These are phyloP conservation scores for Enteromius thamalakanensis DNA, from an alignment of 2,797 vertebrate genomes.

Conservation along the genomic window DNA sequence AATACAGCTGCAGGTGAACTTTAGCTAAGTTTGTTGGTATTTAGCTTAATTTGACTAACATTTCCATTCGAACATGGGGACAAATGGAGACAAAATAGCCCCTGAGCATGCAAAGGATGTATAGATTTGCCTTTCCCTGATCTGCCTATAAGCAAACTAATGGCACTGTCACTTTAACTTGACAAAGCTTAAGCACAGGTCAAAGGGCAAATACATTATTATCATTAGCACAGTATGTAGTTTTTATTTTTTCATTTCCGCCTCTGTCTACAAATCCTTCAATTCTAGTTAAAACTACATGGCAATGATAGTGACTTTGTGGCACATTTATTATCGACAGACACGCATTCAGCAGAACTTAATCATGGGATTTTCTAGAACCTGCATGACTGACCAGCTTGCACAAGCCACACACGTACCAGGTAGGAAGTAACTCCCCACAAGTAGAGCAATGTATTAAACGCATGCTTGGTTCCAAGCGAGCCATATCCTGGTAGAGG, in stretches of 20 bases:
- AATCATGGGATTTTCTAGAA: constrained; percentile 31
- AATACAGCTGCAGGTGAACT: neutral
- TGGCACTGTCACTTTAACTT: constrained; percentile 64
- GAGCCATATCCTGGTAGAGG: constrained; percentile 45
- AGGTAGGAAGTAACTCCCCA: constrained; percentile 40
- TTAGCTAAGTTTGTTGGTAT: constrained; percentile 36
- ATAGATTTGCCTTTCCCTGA: constrained; percentile 67
- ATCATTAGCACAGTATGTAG: too few species aligned
- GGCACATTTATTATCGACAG: neutral
- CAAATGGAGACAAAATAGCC: constrained; percentile 54
- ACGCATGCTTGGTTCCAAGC: constrained; percentile 39
- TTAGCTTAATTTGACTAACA: constrained; percentile 52
- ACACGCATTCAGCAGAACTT: constrained; percentile 2
- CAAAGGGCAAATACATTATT: constrained; percentile 65
- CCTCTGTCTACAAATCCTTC: constrained; percentile 32
- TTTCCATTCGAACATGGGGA: constrained; percentile 50
- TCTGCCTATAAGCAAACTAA: constrained; percentile 56
- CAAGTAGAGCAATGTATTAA: constrained; percentile 43
- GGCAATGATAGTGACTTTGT: neutral
- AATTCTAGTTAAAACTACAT: neutral
- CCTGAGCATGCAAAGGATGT: constrained; percentile 68
- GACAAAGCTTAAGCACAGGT: constrained; percentile 60
- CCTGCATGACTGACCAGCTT: constrained; percentile 26
- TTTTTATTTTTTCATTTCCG: constrained; percentile 4
- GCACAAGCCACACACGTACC: constrained; percentile 5